Conservation (phyloP, 2,888 invertebrate species). For the Timandra comae region DNA sequence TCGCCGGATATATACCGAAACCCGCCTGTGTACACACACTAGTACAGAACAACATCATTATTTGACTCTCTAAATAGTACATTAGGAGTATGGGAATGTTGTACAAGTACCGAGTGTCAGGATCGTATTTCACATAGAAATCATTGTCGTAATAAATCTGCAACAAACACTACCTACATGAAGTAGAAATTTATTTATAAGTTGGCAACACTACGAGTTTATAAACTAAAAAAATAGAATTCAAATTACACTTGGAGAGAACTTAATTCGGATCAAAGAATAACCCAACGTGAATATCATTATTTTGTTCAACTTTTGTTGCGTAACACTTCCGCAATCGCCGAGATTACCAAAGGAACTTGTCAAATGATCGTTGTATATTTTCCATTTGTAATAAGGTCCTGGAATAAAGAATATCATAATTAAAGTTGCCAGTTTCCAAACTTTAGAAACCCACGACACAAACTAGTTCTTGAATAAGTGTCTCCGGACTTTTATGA, state of each 20-base stretch:
- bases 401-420: slow-evolving; percentile 75
- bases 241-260: slow-evolving; percentile 65
- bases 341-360: slow-evolving; percentile 73
- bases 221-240: no score
- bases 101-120: slow-evolving; percentile 84
- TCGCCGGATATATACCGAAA: slow-evolving; percentile 88
- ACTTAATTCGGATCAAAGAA: slow-evolving; percentile 72
- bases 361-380: slow-evolving; percentile 82
- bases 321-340: slow-evolving; percentile 75
- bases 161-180: no score
- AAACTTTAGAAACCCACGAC: no score
- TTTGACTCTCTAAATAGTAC: slow-evolving; percentile 85
- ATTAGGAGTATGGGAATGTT: slow-evolving; percentile 86
- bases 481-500: no score
- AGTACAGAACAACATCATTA: slow-evolving; percentile 86
- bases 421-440: no score
- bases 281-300: slow-evolving; percentile 76
- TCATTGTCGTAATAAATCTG: slow-evolving; percentile 83
- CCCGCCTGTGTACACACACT: slow-evolving; percentile 89
- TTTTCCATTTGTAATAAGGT: slow-evolving; percentile 89
- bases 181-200: no score
- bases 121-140: slow-evolving; percentile 78
- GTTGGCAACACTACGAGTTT: no score
- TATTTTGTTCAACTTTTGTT: slow-evolving; percentile 77
- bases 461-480: no score